Conservation (phyloP, 2,113 vertebrate species). For the Ciconia boyciana region DNA sequence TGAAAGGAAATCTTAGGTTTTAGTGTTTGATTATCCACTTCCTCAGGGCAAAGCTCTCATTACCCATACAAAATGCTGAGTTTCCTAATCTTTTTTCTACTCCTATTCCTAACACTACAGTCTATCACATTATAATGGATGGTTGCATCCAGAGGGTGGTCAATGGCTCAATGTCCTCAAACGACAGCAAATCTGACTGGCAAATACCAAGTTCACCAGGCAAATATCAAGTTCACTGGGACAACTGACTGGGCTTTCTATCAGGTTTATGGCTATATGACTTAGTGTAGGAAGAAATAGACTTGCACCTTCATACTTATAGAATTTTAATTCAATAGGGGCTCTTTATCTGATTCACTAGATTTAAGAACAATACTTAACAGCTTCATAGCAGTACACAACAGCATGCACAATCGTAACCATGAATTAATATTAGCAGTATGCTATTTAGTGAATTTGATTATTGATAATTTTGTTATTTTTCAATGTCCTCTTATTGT, state of each 20-base stretch:
- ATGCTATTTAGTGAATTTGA: background rate
- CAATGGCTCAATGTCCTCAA: background rate
- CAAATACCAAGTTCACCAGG: background rate
- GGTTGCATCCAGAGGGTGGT: background rate
- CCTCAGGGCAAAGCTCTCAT: background rate
- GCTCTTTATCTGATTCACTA: background rate
- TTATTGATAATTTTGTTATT: background rate
- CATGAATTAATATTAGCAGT: background rate
- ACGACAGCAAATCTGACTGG: accelerated
- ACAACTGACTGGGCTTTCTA: background rate
- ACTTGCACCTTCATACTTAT: background rate
- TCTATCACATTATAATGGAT: background rate
- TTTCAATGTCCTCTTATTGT: background rate
- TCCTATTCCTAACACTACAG: background rate
- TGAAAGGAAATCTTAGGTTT: background rate
- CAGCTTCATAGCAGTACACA: background rate
- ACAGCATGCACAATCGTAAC: background rate
- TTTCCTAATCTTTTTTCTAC: background rate
- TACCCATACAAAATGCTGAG: background rate
- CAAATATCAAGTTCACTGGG: background rate
- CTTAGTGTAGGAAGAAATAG: background rate
- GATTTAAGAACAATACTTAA: background rate
- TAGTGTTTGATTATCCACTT: background rate
- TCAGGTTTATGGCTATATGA: background rate
- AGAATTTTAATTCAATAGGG: background rate